Base-by-base conservation (phyloP, 2,888 invertebrate species). In the Bimastos eiseni region DNA sequence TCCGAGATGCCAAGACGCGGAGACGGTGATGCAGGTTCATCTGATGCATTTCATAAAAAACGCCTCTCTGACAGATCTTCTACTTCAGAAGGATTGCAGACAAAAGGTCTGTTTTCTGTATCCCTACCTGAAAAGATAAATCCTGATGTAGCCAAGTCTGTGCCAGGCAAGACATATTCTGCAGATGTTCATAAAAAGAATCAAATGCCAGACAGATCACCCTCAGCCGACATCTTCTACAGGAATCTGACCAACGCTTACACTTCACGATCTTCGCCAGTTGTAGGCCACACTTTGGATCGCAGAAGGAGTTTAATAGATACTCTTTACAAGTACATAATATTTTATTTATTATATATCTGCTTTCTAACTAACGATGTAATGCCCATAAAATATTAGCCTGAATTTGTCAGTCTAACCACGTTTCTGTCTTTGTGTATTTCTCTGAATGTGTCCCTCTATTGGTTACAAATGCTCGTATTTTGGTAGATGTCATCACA, bases 261-360 rank as follows among this genome's bases (percentile, higher is more conserved):
- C 70, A n/a, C 17, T 8, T 30, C 70, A n/a, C 70, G 70, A 70
- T 70, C 70, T 11, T 70, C 70, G 3, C 70, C 70, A 11, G 30
- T n/a, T n/a, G 11, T 70, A 70, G 70, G 70, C 30, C 70, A 8
- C 70, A n/a, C 30, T 30, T 70, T 13, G 70, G 70, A 70, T 70
- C 70, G n/a, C 70, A 70, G 70, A n/a, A 70, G 70, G n/a, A 70
- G 70, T n/a, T 70, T 70, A 70, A 70, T 70, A 70, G 70, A 70
- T 70, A n/a, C 8, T 70, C 70, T 70, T n/a, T 70, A 70, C 70
- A 70, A 70, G 70, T 70, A 70, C 49, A 70, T 70, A 49, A 19
- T 19, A 49, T 41, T 13, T 41, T 41, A 41, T 41, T 41, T 41
- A 15, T 44, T 44, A 41, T 21, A 49, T 49, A n/a, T n/a, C n/a